Base-by-base conservation (phyloP, 1,140 invertebrate species). In the Proctacanthus coquilletti region DNA sequence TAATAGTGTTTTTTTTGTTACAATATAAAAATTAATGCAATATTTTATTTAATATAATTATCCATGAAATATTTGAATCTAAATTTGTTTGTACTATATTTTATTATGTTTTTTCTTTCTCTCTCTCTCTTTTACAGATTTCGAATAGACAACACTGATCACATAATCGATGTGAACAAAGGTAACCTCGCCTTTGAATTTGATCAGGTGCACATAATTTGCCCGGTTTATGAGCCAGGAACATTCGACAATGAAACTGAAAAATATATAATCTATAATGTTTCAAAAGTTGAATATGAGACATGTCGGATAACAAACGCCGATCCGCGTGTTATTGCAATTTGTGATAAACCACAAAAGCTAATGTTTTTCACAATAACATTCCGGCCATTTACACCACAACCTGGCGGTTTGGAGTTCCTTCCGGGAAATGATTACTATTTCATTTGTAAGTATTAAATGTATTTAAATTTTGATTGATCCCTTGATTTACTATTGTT, bases 341-440 rank as follows among this genome's bases (percentile, higher is more conserved):
- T 92, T 56, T 94, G 89, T 75, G 85, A 94, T 72, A 92, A 93
- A 59, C 88, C 88, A 38, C 77, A 84, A 64, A 88, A 84, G 64
- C 68, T 86, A 51, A 87, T 89, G 83, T 93, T 88, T 68, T 92
- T 93, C 70, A 93, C 89, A 37, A 92, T 94, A 60, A 93, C 89
- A 43, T 94, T 94, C 69, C 74, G 89, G 61, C 87, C 88, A 53
- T 94, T 93, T 64, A 92, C 87, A 49, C 89, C 89, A 23, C 87
- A 92, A 66, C 88, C 89, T 37, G 87, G 86, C 46, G 89, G 88
- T 35, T 68, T 93, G 48, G 89, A 94, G 63, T 94, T 94, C 65
- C 74, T 84, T 49, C 87, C 89, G 43, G 88, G 89, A 41, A 84
- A 88, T 58, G 87, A 93, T 63, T 94, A 94, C 62, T 94, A 91